These are phyloP conservation scores for Neopelma chrysocephalum DNA, from an alignment of 2,797 vertebrate genomes.

Conservation along the genomic window DNA sequence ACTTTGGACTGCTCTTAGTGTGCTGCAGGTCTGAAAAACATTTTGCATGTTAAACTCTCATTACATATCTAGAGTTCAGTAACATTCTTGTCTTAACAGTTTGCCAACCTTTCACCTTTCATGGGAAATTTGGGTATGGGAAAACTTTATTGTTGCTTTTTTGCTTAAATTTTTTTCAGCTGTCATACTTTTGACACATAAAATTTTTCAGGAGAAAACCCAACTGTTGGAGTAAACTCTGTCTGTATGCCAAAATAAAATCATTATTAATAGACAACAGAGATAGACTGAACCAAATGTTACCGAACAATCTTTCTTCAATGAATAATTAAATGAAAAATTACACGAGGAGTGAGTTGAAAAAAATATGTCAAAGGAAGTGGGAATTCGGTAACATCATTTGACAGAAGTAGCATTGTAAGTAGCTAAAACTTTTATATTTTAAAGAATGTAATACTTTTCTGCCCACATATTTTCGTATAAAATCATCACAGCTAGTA, in stretches of 20 bases:
- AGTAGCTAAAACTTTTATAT: neutral
- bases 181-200: neutral
- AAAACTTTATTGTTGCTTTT: neutral
- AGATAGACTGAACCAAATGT: neutral
- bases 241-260: neutral
- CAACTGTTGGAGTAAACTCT: neutral
- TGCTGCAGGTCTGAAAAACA: neutral
- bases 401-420: neutral
- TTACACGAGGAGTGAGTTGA: neutral
- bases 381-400: neutral
- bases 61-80: neutral
- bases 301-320: neutral
- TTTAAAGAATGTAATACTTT: neutral
- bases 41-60: neutral
- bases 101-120: neutral
- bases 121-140: neutral
- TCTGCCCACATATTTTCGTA: neutral
- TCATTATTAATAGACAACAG: neutral
- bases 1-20: neutral
- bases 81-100: neutral
- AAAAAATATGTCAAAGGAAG: neutral
- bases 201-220: neutral
- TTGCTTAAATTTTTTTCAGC: neutral
- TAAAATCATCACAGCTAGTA: neutral
- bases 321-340: slow-evolving; percentile 15